Evolutionary conservation across 2,113 vertebrate genomes (phyloP), one percentile per base, ranked within the genome.

Genomic region (Epinephelus lanceolatus): DNA sequence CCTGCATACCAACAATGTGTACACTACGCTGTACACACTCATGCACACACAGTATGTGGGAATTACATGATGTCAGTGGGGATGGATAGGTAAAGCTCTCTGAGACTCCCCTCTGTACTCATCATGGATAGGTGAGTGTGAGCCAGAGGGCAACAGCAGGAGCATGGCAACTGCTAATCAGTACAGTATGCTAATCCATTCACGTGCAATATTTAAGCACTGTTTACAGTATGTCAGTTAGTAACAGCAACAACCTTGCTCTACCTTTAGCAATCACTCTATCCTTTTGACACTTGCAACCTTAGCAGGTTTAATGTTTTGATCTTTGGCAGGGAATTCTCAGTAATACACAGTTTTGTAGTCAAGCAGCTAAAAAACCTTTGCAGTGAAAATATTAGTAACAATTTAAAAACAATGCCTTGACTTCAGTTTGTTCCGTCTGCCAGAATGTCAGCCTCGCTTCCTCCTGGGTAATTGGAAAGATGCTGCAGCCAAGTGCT

Each of bases 121-220:
- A 70, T 67, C 42, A n/a, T 47, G 27, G 3, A 78, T 78, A 74
- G 60, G 85, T 78, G 53, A 72, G 37, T 6, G 13, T 53, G 53
- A 83, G 56, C 84, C 45, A 67, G 30, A 37, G 78, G 59, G 56
- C 57, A 71, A 37, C n/a, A 56, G 51, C 15, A 73, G 42, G 56
- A 68, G 56, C 53, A 83, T n/a, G 52, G 18, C 75, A 53, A 71
- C 17, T 74, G 57, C 33, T 71, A 59, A 85, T 83, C 63, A 71
- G 19, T 12, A 15, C 30, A 30, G 11, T 13, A 49, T 52, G 27
- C 27, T 66, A 59, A 81, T 85, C 18, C 21, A 37, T 40, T 18
- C 56, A n/a, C 30, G 70, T 55, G 40, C 4, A 74, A 45, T 61
- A 62, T 71, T 74, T 21, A 65, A 59, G 15, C 23, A 9, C 40